These are phyloP conservation scores for Globodera rostochiensis DNA, from an alignment of 1,140 invertebrate genomes.

Conservation along the genomic window DNA sequence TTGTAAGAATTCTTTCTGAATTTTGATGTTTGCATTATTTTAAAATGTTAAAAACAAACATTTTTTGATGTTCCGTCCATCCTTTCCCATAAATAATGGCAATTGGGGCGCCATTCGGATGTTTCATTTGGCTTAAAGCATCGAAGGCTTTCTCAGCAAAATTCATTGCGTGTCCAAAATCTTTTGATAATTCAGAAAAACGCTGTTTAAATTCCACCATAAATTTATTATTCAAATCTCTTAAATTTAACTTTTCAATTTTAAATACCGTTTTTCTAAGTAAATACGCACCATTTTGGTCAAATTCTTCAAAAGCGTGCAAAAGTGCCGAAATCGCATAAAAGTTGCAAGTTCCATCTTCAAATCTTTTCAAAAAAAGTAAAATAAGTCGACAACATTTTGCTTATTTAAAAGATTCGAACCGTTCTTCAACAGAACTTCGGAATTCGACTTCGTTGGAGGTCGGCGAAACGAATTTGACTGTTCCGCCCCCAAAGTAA, in stretches of 20 bases:
- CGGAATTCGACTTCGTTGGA: constrained; percentile 17
- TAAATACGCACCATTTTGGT: constrained; percentile 67
- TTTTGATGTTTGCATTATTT: not conserved
- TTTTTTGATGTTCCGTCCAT: constrained; percentile 65
- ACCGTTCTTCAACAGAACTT: constrained; percentile 38
- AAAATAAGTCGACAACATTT: not conserved
- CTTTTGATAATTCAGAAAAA: constrained; percentile 68
- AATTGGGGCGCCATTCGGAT: constrained; percentile 75
- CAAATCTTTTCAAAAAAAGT: constrained; percentile 74
- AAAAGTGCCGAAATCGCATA: constrained; percentile 80
- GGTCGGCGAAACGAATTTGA: constrained; percentile 44
- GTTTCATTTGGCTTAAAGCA: constrained; percentile 14
- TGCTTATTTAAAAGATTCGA: constrained; percentile 13
- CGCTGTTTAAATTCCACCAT: too few relatives aligned
- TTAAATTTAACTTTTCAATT: too few relatives aligned
- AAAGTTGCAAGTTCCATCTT: constrained; percentile 89
- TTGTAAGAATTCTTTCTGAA: constrained; percentile 23
- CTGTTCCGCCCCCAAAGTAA: constrained; percentile 80
- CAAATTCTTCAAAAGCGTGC: constrained; percentile 78
- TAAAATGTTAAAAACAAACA: not conserved
- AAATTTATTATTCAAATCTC: too few relatives aligned
- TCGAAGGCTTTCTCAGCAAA: constrained; percentile 21
- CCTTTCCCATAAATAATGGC: constrained; percentile 73
- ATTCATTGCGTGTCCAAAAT: not conserved
- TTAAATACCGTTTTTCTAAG: too few relatives aligned